These are phyloP conservation scores for Miichthys miiuy DNA, from an alignment of 2,797 vertebrate genomes.

Conservation along the genomic window DNA sequence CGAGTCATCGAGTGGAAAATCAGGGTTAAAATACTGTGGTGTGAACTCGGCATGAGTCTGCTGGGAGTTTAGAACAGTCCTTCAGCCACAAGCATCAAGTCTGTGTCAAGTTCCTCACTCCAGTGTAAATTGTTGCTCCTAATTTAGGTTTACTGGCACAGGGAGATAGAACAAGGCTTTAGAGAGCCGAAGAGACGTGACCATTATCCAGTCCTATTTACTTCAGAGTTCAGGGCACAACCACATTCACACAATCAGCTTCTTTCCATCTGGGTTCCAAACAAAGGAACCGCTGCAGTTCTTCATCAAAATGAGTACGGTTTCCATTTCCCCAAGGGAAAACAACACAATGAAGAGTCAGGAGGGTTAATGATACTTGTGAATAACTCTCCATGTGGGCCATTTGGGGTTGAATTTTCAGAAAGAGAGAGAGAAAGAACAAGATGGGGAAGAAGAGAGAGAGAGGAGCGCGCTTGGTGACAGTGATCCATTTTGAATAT, in stretches of 20 bases:
- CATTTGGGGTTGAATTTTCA: constrained; percentile 65
- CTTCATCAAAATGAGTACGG: constrained; percentile 73
- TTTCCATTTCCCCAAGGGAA: constrained; percentile 75
- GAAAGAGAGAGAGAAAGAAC: constrained; percentile 32
- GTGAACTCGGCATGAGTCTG: neutral
- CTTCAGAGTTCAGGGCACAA: constrained; percentile 63
- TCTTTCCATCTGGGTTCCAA: constrained; percentile 66
- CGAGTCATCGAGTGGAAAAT: no score
- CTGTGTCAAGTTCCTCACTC: constrained; percentile 42
- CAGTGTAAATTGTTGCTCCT: constrained; percentile 39
- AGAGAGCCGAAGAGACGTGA: constrained; percentile 50
- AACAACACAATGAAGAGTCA: constrained; percentile 81
- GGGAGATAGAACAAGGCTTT: constrained; percentile 38
- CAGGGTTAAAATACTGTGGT: no score
- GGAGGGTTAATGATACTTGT: constrained; percentile 81
- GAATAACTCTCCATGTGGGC: constrained; percentile 76
- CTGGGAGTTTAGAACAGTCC: constrained; percentile 13
- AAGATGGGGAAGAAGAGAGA: constrained; percentile 6
- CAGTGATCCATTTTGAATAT: constrained; percentile 74
- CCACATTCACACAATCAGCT: constrained; percentile 66
- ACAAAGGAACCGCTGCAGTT: constrained; percentile 73
- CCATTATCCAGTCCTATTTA: constrained; percentile 75
- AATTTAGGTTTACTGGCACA: constrained; percentile 51
- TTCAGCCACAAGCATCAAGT: constrained; percentile 34
- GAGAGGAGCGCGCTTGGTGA: constrained; percentile 41